Base-by-base conservation (phyloP, 2,113 vertebrate genomes). In the Tringa solitaria region DNA sequence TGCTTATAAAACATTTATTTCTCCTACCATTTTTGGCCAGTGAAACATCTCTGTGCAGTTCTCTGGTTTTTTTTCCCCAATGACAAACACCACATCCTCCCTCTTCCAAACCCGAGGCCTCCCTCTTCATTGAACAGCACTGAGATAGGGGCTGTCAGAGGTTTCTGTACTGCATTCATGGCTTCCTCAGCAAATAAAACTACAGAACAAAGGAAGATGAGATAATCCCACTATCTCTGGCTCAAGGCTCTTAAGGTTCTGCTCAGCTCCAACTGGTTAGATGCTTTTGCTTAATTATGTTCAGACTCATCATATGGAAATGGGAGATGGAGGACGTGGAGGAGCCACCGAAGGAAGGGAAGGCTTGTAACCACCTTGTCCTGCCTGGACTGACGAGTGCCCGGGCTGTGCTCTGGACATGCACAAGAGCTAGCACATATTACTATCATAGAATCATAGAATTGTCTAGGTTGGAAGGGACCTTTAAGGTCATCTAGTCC, bases 171-270 rank as follows among this genome's bases (percentile, higher is more conserved):
- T 50, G 54, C 30, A 56, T 20, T 77, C 26, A 30, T 21, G 46
- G 32, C 51, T 67, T 21, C 30, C 63, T 79, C 79, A 73, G 79
- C 70, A 83, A 48, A 57, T 14, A 39, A 28, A 60, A 61, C 46
- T 0, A 75, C 9, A 50, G n/a, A 46, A n/a, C 0, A 84, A 59
- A 56, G 20, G 56, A 76, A 85, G 56, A 41, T 0, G 2, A 89
- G 35, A 56, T 56, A 74, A 28, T 8, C 21, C 17, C 51, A 43
- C 43, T 5, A n/a, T 76, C 82, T 21, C 50, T 50, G 43, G 18
- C 56, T 89, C 53, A 81, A 72, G 26, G 48, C 30, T 72, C 61
- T 24, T 28, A 7, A 61, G 46, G 21, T 39, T 76, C 70, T 73
- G 63, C 45, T 81, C 60, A 87, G 73, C 56, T 79, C 74, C 69